phyloP scores from a whole-genome alignment of 2,797 vertebrate genomes.

The Rousettus madagascariensis region DNA sequence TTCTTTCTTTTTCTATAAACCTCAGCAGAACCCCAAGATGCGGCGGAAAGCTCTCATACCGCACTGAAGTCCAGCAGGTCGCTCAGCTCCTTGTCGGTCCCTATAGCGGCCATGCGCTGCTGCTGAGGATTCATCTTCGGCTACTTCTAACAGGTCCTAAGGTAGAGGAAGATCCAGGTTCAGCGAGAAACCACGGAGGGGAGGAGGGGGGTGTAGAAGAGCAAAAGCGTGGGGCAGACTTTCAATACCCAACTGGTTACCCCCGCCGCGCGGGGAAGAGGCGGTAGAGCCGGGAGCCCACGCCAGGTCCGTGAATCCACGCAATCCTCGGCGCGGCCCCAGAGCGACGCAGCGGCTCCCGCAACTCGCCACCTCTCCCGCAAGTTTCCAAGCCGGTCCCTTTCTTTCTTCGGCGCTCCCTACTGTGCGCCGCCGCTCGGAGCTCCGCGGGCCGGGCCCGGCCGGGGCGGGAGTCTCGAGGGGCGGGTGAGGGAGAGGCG shows the following conservation, averaged over 20 bases:
- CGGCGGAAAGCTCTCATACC: slow-evolving; percentile 87
- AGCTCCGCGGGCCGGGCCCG: not conserved
- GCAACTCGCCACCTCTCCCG: slow-evolving; percentile 30
- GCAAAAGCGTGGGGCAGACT: not conserved
- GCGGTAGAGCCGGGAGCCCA: not conserved
- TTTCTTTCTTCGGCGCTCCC: not conserved
- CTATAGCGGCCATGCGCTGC: slow-evolving; percentile 99
- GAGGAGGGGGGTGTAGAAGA: not conserved
- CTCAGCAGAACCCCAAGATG: slow-evolving; percentile 68
- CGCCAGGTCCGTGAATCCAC: slow-evolving; percentile 2
- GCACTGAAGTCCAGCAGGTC: slow-evolving; percentile 99
- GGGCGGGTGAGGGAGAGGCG: not conserved
- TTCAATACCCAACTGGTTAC: not conserved
- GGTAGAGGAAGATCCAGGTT: slow-evolving; percentile 59
- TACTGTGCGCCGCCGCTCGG: not conserved
- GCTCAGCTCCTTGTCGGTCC: slow-evolving; percentile 99
- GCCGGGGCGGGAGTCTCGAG: slow-evolving; percentile 6
- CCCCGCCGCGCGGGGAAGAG: not conserved
- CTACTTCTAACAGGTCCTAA: slow-evolving; percentile 84
- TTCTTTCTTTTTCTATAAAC: not conserved
- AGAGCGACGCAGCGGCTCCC: not conserved
- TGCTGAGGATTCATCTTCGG: slow-evolving; percentile 98
- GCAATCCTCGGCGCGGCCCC: slow-evolving; percentile 11
- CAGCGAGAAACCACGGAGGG: slow-evolving; percentile 10
- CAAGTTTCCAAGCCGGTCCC: slow-evolving; percentile 57